Evolutionary conservation across 2,797 vertebrate species (phyloP).

Genomic region (Lutjanus campechanus): DNA sequence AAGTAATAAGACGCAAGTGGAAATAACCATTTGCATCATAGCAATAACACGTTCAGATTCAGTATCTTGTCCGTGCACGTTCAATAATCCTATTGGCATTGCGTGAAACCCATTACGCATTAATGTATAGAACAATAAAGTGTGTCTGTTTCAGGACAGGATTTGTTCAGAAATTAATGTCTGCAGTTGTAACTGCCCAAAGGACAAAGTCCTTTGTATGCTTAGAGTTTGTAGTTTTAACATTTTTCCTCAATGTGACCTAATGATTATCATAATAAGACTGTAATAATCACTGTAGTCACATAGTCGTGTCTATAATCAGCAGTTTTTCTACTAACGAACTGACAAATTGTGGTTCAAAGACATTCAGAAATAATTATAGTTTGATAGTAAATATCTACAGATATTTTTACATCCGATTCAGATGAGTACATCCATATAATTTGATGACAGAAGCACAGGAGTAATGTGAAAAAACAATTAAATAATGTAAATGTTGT

Average conservation of each 20-base stretch:
- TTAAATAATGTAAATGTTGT: conserved; percentile 59
- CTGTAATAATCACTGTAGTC: conserved; percentile 57
- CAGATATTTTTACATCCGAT: conserved; percentile 58
- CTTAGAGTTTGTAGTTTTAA: conserved; percentile 54
- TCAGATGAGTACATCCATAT: conserved; percentile 25
- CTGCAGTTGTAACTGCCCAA: conserved; percentile 60
- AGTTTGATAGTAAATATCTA: conserved; percentile 67
- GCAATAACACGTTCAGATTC: conserved; percentile 82
- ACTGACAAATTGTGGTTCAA: conserved; percentile 30
- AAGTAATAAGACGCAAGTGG: conserved; percentile 57
- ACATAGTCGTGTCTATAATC: conserved; percentile 49
- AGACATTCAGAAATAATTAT: conserved; percentile 47
- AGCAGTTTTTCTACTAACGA: conserved; percentile 71
- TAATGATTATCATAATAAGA: conserved; percentile 37
- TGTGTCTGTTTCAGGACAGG: conserved; percentile 65
- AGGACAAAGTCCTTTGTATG: conserved; percentile 73
- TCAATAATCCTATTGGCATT: conserved; percentile 34
- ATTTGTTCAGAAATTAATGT: conserved; percentile 35
- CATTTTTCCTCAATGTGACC: conserved; percentile 59
- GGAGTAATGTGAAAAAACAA: conserved; percentile 26
- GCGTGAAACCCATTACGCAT: not conserved
- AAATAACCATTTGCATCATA: conserved; percentile 66
- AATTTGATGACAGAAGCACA: conserved; percentile 46
- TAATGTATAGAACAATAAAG: conserved; percentile 14
- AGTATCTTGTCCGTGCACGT: conserved; percentile 51